These are phyloP conservation scores for Aporophyla lueneburgensis DNA, from an alignment of 2,888 invertebrate species.

Conservation along the genomic window DNA sequence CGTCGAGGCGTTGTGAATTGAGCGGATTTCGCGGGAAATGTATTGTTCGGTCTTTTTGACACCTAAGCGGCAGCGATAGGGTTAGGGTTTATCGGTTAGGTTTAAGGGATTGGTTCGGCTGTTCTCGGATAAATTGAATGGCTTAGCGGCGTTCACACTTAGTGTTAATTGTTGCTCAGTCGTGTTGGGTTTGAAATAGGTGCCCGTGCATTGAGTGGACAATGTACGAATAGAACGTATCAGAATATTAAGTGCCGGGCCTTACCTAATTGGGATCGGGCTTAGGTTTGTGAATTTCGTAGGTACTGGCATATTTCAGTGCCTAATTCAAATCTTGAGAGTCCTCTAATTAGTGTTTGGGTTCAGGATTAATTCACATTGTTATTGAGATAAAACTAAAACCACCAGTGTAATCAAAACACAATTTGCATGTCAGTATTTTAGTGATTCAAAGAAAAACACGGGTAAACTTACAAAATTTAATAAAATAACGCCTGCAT, in stretches of 20 bases:
- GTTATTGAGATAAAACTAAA: neutral
- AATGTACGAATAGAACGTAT: neutral
- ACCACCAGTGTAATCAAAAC: neutral
- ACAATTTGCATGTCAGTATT: neutral
- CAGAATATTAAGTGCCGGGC: slow-evolving; percentile 18
- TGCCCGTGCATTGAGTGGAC: slow-evolving; percentile 1
- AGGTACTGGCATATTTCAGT: neutral
- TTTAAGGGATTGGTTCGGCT: slow-evolving; percentile 64
- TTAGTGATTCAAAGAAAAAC: neutral
- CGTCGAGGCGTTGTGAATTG: slow-evolving; percentile 71
- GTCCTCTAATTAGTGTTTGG: neutral
- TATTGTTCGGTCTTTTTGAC: slow-evolving; percentile 71
- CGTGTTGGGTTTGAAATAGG: slow-evolving; percentile 13
- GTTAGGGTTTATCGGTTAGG: slow-evolving; percentile 63
- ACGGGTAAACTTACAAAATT: neutral
- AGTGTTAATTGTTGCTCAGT: slow-evolving; percentile 48
- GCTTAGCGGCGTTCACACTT: slow-evolving; percentile 54
- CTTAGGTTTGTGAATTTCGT: neutral
- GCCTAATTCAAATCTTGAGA: neutral
- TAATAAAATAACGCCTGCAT: no score
- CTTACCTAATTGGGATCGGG: neutral
- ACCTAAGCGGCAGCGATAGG: slow-evolving; percentile 67
- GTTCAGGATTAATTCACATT: neutral
- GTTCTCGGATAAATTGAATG: slow-evolving; percentile 64
- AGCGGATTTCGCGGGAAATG: slow-evolving; percentile 66